A percentile compares a stretch with the other conserved stretches of the same genome.
phyloP scores from a whole-genome alignment of 2,888 invertebrate genomes.

The Empis livida region DNA sequence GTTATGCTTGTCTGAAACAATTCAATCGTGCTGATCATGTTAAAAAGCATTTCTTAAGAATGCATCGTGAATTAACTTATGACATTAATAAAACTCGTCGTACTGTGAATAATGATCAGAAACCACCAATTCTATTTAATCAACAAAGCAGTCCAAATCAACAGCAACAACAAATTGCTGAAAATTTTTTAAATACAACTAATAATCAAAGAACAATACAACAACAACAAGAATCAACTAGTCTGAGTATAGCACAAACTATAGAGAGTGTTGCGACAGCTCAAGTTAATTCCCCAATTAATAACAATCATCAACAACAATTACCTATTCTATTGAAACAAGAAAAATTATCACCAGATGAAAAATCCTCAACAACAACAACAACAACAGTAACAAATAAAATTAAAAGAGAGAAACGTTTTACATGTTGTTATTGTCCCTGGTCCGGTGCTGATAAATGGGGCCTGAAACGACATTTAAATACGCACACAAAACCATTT shows the following conservation, averaged over 20 bases:
- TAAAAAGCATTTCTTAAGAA: slow-evolving; percentile 83
- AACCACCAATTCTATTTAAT: slow-evolving; percentile 30
- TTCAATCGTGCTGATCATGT: slow-evolving; percentile 91
- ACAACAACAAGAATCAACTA: slow-evolving; percentile 32
- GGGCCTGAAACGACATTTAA: slow-evolving; percentile 84
- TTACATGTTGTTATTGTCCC: slow-evolving; percentile 79
- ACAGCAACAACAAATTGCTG: slow-evolving; percentile 11
- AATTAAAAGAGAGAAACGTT: slow-evolving; percentile 53
- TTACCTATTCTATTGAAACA: slow-evolving; percentile 25
- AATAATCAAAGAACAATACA: slow-evolving; percentile 13
- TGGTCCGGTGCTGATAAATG: slow-evolving; percentile 91
- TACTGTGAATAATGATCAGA: slow-evolving; percentile 24
- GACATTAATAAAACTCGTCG: slow-evolving; percentile 70
- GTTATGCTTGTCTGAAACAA: slow-evolving; percentile 83
- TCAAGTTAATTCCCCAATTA: slow-evolving; percentile 25
- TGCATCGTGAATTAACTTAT: slow-evolving; percentile 83
- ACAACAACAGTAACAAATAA: slow-evolving; percentile 15
- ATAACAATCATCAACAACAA: slow-evolving; percentile 7
- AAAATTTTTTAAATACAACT: slow-evolving; percentile 6
- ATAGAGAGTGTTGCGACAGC: slow-evolving; percentile 36
- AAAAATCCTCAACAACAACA: slow-evolving; percentile 17
- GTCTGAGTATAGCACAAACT: slow-evolving; percentile 34
- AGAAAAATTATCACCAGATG: slow-evolving; percentile 28
- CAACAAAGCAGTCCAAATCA: slow-evolving; percentile 30
- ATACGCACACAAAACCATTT: slow-evolving; percentile 86